These are phyloP conservation scores for Elegia similella DNA, from an alignment of 2,888 invertebrate species.

Conservation along the genomic window DNA sequence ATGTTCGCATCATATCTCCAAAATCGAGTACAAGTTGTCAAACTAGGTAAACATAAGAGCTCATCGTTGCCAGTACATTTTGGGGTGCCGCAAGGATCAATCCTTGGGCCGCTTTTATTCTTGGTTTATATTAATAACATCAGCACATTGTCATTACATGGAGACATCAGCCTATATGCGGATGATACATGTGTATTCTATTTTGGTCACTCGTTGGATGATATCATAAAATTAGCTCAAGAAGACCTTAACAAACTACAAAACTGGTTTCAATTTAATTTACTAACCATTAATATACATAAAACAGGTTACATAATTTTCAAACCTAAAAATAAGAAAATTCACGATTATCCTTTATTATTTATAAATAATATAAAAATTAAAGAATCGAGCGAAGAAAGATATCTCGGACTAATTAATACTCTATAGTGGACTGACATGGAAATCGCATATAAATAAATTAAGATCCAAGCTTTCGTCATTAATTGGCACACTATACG, in stretches of 20 bases:
- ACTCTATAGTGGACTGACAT: conserved; percentile 22
- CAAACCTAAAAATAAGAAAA: conserved; percentile 21
- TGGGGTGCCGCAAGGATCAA: conserved; percentile 16
- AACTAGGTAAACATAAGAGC: not conserved
- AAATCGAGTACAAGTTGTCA: conserved; percentile 9
- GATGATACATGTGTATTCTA: conserved; percentile 24
- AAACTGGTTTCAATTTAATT: conserved; percentile 25
- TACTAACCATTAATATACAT: conserved; percentile 22
- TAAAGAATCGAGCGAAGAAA: conserved; percentile 21
- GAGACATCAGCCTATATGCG: conserved; percentile 1
- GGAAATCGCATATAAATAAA: conserved; percentile 26
- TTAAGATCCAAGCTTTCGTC: conserved; percentile 23
- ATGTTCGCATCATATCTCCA: conserved; percentile 13
- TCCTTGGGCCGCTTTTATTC: conserved; percentile 8
- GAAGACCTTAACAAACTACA: conserved; percentile 25
- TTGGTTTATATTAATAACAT: conserved; percentile 8
- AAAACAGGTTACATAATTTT: conserved; percentile 25
- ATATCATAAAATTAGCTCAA: conserved; percentile 16
- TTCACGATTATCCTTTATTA: not conserved
- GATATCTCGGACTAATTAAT: conserved; percentile 29
- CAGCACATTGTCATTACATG: not conserved
- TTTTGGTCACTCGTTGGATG: conserved; percentile 20
- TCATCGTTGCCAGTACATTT: not conserved
- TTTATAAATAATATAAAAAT: conserved; percentile 17
- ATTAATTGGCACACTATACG: conserved; percentile 21